These are phyloP conservation scores for Sula dactylatra DNA, from an alignment of 2,113 vertebrate genomes.

Conservation along the genomic window DNA sequence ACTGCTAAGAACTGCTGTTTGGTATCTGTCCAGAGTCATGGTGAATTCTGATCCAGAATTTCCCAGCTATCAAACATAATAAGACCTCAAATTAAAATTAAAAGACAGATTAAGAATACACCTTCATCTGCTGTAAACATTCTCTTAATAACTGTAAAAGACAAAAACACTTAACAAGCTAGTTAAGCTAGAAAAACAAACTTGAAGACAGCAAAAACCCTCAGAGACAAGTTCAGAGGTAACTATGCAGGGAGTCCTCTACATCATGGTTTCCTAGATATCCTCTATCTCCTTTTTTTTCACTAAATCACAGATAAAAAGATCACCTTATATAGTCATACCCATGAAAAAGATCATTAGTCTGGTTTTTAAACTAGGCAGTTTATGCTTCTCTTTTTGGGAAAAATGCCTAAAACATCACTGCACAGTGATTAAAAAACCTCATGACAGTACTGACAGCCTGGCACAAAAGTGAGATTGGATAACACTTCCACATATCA, in stretches of 20 bases:
- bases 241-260: background rate
- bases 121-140: background rate
- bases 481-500: background rate
- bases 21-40: background rate
- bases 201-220: accelerated
- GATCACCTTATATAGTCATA: background rate
- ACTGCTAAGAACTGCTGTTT: conserved; percentile 18
- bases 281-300: background rate
- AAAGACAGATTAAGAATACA: background rate
- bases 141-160: background rate
- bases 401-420: background rate
- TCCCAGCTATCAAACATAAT: background rate
- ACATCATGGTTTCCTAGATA: background rate
- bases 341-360: background rate
- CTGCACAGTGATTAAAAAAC: background rate
- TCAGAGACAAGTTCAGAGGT: background rate
- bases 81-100: background rate
- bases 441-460: background rate
- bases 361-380: background rate
- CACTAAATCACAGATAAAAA: background rate
- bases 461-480: background rate
- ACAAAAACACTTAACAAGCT: background rate
- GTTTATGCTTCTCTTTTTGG: background rate
- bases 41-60: background rate
- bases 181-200: background rate